Evolutionary conservation across 2,113 vertebrate species (phyloP).

Genomic region (Urocolius indicus): DNA sequence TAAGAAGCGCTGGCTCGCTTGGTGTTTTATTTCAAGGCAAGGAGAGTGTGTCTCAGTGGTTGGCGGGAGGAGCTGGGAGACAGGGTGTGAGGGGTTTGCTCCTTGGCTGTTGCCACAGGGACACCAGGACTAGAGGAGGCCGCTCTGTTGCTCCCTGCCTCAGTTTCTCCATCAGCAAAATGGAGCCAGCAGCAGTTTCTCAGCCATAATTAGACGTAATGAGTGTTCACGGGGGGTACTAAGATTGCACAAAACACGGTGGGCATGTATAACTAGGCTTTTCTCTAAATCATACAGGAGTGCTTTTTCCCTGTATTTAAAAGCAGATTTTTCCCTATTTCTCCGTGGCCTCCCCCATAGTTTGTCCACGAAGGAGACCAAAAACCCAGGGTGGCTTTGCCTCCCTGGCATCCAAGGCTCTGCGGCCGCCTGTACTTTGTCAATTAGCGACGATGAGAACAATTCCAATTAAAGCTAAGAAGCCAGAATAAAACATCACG

Average conservation of each 20-base stretch:
- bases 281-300: background rate
- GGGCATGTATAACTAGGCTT: background rate
- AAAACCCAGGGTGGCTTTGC: background rate
- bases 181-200: background rate
- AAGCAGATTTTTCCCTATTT: background rate
- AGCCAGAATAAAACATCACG: background rate
- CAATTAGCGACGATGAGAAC: constrained; percentile 15
- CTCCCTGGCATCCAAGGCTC: background rate
- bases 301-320: background rate
- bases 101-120: fast-evolving
- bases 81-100: background rate
- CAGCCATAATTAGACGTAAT: fast-evolving
- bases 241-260: fast-evolving
- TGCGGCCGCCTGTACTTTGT: background rate
- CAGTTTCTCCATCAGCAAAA: background rate
- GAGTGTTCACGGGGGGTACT: background rate
- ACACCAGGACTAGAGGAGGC: background rate
- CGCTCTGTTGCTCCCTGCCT: background rate
- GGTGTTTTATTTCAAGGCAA: background rate
- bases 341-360: background rate
- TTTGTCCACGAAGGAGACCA: background rate
- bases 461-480: constrained; percentile 54
- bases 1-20: constrained; percentile 29
- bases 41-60: background rate
- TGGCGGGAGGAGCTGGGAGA: background rate